A percentile compares a stretch with the other conserved stretches of the same genome.
Evolutionary conservation across 2,797 vertebrate species (phyloP).

Genomic region (Balearica regulorum): DNA sequence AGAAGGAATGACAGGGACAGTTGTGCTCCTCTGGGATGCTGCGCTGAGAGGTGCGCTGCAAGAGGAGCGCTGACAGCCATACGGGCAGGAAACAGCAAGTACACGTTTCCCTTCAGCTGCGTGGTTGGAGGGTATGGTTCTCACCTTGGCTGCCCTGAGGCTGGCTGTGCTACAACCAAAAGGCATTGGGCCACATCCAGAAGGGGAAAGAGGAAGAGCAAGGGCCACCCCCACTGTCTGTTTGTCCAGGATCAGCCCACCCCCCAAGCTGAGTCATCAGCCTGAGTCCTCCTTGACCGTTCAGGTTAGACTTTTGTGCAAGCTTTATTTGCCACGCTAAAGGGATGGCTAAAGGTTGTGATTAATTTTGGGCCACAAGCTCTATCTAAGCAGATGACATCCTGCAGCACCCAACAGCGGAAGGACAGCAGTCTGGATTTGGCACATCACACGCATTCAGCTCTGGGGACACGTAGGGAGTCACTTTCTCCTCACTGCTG

Average conservation of each 20-base stretch:
- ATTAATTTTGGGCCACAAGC: neutral
- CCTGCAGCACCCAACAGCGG: neutral
- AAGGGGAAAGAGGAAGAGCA: neutral
- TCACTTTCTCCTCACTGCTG: neutral
- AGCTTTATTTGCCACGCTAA: neutral
- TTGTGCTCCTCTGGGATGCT: neutral
- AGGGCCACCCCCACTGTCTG: neutral
- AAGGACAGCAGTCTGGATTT: neutral
- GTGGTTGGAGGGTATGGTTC: neutral
- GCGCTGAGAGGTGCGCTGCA: neutral
- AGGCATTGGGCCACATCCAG: neutral
- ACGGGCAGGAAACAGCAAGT: neutral
- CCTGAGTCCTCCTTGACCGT: accelerated
- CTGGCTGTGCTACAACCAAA: neutral
- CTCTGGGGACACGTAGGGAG: neutral
- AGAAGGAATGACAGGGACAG: neutral
- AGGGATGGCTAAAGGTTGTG: neutral
- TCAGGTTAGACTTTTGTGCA: neutral
- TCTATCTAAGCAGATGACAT: neutral
- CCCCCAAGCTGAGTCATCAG: neutral
- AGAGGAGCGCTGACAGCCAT: neutral
- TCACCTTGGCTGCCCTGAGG: neutral
- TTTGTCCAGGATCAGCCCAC: neutral
- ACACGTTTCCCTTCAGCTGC: neutral
- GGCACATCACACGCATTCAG: neutral